These are phyloP conservation scores for Cinclus mexicanus DNA, from an alignment of 2,113 vertebrate species.

Conservation along the genomic window DNA sequence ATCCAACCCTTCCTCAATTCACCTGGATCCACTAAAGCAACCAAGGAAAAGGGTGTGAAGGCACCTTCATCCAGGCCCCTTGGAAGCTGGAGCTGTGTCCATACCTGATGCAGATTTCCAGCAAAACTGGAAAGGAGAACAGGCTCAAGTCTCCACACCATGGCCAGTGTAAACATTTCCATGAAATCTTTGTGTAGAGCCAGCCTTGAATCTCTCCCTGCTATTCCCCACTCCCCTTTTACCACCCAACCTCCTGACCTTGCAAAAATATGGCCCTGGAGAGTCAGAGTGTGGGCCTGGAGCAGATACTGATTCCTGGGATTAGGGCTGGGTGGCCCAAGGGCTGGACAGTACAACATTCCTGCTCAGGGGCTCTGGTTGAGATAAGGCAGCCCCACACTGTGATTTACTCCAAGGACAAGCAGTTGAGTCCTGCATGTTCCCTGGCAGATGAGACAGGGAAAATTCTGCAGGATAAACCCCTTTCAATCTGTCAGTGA, in stretches of 20 bases:
- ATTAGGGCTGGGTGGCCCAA: conserved; percentile 26
- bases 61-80: background rate
- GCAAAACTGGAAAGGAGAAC: background rate
- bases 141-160: background rate
- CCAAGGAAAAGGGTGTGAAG: background rate
- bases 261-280: background rate
- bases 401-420: conserved; percentile 23
- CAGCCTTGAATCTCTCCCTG: background rate
- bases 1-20: background rate
- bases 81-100: background rate
- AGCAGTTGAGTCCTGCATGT: background rate
- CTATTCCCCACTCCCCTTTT: background rate
- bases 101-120: background rate
- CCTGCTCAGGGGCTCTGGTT: background rate
- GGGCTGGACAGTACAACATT: conserved; percentile 18
- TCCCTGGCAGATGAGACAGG: background rate
- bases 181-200: background rate
- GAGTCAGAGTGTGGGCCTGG: background rate
- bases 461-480: background rate
- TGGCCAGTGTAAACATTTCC: background rate
- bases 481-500: background rate
- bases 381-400: conserved; percentile 27
- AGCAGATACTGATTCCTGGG: conserved; percentile 28
- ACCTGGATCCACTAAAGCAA: background rate
- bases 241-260: conserved; percentile 38